phyloP scores from a whole-genome alignment of 2,797 vertebrate species.

The Coccyzus lansbergi region DNA sequence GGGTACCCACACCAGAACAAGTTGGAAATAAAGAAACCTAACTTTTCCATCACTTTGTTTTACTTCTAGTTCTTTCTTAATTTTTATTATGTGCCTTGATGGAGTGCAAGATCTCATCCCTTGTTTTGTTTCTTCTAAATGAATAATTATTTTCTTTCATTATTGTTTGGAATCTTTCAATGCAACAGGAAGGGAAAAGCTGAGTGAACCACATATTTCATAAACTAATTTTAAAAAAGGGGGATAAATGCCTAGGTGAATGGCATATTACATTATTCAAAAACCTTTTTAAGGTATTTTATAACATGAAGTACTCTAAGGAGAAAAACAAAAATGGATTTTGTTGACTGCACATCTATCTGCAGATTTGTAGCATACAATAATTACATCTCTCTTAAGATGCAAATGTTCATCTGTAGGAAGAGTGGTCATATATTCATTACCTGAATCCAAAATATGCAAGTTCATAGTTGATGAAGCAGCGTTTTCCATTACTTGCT shows the following conservation, averaged over 20 bases:
- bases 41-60: background rate
- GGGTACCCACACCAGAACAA: background rate
- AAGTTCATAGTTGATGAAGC: constrained; percentile 3
- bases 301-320: background rate
- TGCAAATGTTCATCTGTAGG: background rate
- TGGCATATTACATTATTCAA: background rate
- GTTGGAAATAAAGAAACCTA: background rate
- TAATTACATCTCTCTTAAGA: background rate
- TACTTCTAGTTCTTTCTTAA: background rate
- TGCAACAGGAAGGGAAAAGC: background rate
- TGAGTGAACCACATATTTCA: background rate
- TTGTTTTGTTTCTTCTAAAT: background rate
- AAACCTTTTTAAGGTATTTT: background rate
- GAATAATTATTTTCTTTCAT: background rate
- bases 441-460: background rate
- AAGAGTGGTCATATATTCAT: background rate
- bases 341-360: constrained; percentile 8
- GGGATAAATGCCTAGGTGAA: background rate
- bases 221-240: background rate
- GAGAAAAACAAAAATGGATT: background rate
- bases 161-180: background rate
- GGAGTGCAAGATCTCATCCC: background rate
- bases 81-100: background rate
- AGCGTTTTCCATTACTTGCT: background rate
- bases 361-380: background rate